Evolutionary conservation across 2,888 invertebrate species (phyloP).

Genomic region (Parasteatoda lunata): DNA sequence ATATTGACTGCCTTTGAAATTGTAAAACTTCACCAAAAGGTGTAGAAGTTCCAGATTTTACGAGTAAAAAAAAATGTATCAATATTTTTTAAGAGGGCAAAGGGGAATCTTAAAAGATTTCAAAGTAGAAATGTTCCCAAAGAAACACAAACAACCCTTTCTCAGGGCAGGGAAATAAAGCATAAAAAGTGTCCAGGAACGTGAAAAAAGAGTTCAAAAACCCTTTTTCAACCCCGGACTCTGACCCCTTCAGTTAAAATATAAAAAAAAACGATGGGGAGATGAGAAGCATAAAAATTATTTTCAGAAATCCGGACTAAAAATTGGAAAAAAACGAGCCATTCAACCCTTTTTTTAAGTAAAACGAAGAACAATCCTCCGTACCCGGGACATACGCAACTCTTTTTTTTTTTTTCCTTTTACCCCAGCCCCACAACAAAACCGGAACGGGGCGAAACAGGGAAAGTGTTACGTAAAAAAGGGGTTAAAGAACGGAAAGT

Average conservation of each 20-base stretch:
- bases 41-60: too few relatives aligned
- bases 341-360: conserved; percentile 11
- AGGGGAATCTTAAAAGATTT: too few relatives aligned
- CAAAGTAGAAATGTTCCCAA: too few relatives aligned
- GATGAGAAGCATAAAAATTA: conserved; percentile 14
- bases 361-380: conserved; percentile 6
- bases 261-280: conserved; percentile 2
- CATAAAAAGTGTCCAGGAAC: conserved; percentile 35
- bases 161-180: conserved; percentile 5
- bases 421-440: background rate
- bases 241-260: conserved; percentile 19
- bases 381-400: background rate
- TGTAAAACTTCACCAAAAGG: too few relatives aligned
- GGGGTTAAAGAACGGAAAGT: conserved; percentile 18
- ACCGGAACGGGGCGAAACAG: conserved; percentile 1
- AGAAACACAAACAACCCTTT: conserved; percentile 28
- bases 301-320: conserved; percentile 16
- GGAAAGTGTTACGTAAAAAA: conserved; percentile 18
- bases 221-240: conserved; percentile 37
- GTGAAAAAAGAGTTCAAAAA: conserved; percentile 41
- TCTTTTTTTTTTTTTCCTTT: background rate
- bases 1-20: too few relatives aligned
- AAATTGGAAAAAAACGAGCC: background rate
- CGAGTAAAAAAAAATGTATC: too few relatives aligned
- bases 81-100: too few relatives aligned